phyloP scores from a whole-genome alignment of 2,113 vertebrate genomes.

The Lamprologus tigripictilis region DNA sequence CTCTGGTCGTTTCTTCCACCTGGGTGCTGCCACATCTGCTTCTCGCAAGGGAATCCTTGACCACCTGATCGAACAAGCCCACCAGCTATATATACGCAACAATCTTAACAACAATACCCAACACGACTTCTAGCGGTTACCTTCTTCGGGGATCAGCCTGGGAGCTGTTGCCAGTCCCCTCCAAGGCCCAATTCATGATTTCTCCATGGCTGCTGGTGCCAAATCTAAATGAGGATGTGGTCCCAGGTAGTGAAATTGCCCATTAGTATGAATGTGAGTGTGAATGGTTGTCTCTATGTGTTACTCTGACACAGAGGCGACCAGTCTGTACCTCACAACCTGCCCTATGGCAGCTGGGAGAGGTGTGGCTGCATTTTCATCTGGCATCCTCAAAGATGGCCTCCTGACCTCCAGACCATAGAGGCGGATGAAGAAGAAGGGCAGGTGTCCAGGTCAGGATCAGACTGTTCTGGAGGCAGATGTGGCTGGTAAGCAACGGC shows the following conservation, averaged over 20 bases:
- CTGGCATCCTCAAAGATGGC: background rate
- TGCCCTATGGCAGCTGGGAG: background rate
- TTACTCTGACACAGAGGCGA: background rate
- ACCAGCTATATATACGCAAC: background rate
- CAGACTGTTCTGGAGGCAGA: background rate
- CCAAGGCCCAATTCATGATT: background rate
- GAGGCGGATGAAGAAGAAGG: background rate
- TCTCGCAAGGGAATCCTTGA: background rate
- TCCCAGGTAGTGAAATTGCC: background rate
- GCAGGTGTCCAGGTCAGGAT: background rate
- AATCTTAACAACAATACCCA: background rate
- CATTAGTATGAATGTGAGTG: background rate
- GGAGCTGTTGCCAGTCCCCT: background rate
- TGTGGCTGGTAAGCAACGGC: background rate
- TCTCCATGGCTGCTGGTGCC: background rate
- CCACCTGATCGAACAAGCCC: background rate
- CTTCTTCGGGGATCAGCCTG: background rate
- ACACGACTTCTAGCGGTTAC: background rate
- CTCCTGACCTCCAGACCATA: background rate
- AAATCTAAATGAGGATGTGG: background rate
- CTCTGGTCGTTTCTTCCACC: background rate
- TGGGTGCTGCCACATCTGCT: background rate
- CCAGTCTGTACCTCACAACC: background rate
- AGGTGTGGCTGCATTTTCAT: background rate
- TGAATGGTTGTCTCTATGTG: background rate